Conservation (phyloP, 2,797 vertebrate genomes). For the Xerus rutilus region DNA sequence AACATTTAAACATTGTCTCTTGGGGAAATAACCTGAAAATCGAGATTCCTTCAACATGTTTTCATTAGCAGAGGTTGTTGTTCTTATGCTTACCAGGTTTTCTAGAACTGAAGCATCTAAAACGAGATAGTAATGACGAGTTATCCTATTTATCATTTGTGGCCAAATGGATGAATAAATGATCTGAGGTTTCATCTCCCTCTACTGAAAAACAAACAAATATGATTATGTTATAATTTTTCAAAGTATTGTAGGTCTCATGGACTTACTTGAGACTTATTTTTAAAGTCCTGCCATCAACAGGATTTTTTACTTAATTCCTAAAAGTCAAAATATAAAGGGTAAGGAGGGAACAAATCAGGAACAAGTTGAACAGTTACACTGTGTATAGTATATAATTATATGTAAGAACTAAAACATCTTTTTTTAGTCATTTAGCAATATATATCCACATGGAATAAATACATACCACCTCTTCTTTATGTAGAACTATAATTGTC, state of each 20-base stretch:
- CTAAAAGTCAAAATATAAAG: constrained; percentile 28
- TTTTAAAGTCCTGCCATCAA: constrained; percentile 15
- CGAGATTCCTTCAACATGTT: neutral
- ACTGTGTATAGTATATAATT: neutral
- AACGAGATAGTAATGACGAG: neutral
- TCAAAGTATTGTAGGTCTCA: neutral
- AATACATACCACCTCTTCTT: neutral
- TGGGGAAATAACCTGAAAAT: constrained; percentile 1
- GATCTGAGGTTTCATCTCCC: constrained; percentile 39
- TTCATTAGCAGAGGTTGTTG: neutral
- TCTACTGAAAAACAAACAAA: constrained; percentile 54
- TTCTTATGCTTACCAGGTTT: constrained; percentile 48
- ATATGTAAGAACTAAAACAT: neutral
- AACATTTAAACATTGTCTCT: neutral
- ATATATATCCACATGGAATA: neutral
- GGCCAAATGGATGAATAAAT: constrained; percentile 14
- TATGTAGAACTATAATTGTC: neutral
- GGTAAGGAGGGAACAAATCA: neutral
- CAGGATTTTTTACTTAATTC: neutral
- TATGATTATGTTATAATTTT: neutral
- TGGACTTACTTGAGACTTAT: constrained; percentile 4
- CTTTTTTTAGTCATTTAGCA: neutral
- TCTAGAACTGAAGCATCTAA: constrained; percentile 14
- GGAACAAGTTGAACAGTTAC: neutral
- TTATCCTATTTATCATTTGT: neutral